Evolutionary conservation across 2,888 invertebrate genomes (phyloP).

Genomic region (Macrophya annulata): DNA sequence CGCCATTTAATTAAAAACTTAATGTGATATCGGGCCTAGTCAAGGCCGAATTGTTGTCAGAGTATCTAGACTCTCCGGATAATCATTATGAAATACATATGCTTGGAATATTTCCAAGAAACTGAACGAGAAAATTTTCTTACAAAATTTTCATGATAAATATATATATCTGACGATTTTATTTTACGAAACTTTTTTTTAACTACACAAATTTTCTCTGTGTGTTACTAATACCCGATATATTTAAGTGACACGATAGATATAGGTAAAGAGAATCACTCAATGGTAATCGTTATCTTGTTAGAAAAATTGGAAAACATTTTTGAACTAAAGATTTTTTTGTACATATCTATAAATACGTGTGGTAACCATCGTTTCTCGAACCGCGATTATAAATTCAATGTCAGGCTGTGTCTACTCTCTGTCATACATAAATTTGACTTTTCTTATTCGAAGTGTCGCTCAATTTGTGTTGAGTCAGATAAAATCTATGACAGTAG

Average conservation of each 20-base stretch:
- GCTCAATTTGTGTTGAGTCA: constrained; percentile 15
- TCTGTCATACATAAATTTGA: constrained; percentile 24
- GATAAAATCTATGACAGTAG: constrained; percentile 12
- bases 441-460: constrained; percentile 8
- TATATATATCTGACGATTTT: constrained; percentile 11
- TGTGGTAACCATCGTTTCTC: background rate
- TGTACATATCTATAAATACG: background rate
- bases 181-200: background rate
- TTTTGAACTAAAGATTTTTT: background rate
- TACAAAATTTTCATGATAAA: constrained; percentile 7
- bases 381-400: background rate
- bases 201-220: background rate
- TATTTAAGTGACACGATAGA: too few relatives aligned
- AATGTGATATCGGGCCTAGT: background rate
- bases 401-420: constrained; percentile 31
- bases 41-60: constrained; percentile 1
- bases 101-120: constrained; percentile 39
- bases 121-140: constrained; percentile 24
- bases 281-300: background rate
- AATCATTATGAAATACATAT: constrained; percentile 26
- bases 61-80: background rate
- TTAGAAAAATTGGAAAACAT: background rate
- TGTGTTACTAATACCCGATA: too few relatives aligned
- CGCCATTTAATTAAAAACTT: background rate
- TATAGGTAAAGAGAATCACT: background rate